phyloP scores from a whole-genome alignment of 92 coral and sea anemone species.

The Parazoanthus darwini region DNA sequence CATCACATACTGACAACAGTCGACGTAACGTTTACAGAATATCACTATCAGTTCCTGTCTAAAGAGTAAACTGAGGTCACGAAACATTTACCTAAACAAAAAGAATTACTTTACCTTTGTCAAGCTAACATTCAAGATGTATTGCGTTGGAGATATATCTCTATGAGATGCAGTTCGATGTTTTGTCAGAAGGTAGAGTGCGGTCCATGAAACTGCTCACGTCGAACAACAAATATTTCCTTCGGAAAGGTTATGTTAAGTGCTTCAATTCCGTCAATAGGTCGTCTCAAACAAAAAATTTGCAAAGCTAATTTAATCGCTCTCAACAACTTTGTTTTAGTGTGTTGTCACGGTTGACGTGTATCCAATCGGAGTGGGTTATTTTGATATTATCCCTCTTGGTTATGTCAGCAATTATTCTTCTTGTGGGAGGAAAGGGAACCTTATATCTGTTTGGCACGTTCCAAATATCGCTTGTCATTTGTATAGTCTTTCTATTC shows the following conservation, averaged over 20 bases:
- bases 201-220: not conserved
- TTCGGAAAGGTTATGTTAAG: not conserved
- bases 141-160: not conserved
- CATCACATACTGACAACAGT: not conserved
- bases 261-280: not conserved
- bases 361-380: not conserved
- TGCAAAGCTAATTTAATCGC: conserved; percentile 1
- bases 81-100: not conserved
- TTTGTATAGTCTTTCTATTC: too few relatives aligned
- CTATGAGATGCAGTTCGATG: not conserved
- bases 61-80: not conserved
- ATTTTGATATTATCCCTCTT: not conserved
- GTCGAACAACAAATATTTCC: not conserved
- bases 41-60: not conserved
- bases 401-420: not conserved
- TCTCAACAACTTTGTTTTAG: not conserved
- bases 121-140: not conserved
- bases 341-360: not conserved
- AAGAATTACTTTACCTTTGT: not conserved
- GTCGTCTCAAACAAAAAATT: not conserved
- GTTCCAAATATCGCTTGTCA: not conserved
- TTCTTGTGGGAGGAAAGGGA: not conserved
- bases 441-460: not conserved
- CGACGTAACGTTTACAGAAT: too few relatives aligned
- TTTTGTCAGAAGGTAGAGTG: not conserved